phyloP scores from a whole-genome alignment of 2,113 vertebrate genomes.

The Pollimyrus isidori region DNA sequence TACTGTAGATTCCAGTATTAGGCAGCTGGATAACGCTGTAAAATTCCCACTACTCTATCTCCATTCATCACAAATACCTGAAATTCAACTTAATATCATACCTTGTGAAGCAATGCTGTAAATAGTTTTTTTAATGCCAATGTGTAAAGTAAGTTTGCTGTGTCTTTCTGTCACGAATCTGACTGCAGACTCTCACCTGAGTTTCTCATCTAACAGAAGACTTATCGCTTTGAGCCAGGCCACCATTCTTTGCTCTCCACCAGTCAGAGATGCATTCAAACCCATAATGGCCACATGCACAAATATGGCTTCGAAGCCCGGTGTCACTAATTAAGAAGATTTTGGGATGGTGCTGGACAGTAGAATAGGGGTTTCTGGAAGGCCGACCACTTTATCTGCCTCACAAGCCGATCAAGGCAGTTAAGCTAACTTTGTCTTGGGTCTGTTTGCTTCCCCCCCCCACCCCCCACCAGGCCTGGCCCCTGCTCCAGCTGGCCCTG shows the following conservation, averaged over 20 bases:
- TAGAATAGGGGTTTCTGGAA: neutral
- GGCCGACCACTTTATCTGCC: neutral
- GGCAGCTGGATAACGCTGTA: neutral
- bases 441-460: neutral
- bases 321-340: neutral
- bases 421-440: neutral
- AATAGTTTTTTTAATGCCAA: neutral
- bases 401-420: neutral
- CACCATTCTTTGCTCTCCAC: neutral
- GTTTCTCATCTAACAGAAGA: neutral
- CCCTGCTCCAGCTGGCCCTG: conserved; percentile 65
- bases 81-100: neutral
- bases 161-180: neutral
- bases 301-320: neutral
- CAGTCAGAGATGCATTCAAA: neutral
- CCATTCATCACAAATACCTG: neutral
- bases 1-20: neutral
- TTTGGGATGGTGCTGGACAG: neutral
- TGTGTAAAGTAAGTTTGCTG: neutral
- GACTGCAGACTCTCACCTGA: neutral
- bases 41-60: neutral
- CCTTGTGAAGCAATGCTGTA: neutral
- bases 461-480: conserved; percentile 40
- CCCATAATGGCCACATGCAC: neutral
- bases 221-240: neutral